phyloP scores from a whole-genome alignment of 1,140 invertebrate genomes.

The Heliothis virescens region DNA sequence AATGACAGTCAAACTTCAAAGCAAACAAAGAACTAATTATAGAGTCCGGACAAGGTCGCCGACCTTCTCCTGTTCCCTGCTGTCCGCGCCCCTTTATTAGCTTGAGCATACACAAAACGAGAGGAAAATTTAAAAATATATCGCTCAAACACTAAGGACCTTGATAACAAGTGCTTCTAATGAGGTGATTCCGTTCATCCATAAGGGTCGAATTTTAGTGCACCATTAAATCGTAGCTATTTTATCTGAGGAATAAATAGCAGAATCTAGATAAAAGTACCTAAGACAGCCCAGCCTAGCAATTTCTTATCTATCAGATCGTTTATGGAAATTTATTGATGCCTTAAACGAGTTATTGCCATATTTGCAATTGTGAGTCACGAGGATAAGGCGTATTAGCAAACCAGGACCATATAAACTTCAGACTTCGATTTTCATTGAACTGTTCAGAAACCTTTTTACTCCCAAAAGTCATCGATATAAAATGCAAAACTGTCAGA shows the following conservation, averaged over 20 bases:
- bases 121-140: neutral
- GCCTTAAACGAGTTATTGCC: conserved; percentile 22
- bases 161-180: neutral
- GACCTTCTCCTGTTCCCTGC: conserved; percentile 30
- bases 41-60: conserved; percentile 61
- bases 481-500: neutral
- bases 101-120: conserved; percentile 19
- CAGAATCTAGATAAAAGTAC: neutral
- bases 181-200: neutral
- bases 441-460: too few relatives aligned
- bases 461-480: too few relatives aligned
- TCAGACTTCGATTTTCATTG: too few relatives aligned
- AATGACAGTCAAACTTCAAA: conserved; percentile 29
- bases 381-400: neutral
- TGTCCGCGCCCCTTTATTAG: conserved; percentile 29
- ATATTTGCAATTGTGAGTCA: conserved; percentile 20
- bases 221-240: too few relatives aligned
- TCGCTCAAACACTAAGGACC: neutral
- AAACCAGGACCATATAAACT: neutral
- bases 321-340: conserved; percentile 17
- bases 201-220: too few relatives aligned
- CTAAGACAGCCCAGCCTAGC: neutral
- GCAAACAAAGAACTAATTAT: conserved; percentile 53
- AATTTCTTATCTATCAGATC: conserved; percentile 5
- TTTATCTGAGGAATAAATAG: too few relatives aligned